Evolutionary conservation across 2,797 vertebrate species (phyloP).

Genomic region (Valencia hispanica): DNA sequence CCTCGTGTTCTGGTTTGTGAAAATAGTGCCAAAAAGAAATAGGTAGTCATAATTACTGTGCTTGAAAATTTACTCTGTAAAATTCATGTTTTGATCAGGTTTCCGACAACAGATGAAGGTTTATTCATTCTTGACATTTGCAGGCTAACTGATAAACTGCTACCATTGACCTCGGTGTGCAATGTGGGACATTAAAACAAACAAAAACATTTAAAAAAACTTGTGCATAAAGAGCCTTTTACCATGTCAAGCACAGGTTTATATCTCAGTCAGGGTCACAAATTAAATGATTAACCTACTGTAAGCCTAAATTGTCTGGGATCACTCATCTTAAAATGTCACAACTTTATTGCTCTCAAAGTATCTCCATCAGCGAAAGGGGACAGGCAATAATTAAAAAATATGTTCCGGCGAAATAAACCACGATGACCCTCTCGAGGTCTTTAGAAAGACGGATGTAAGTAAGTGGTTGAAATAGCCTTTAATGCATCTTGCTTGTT

Average conservation of each 20-base stretch:
- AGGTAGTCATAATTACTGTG: too few relatives aligned
- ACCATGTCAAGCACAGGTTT: constrained; percentile 29
- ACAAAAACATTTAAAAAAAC: constrained; percentile 29
- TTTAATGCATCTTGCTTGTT: constrained; percentile 15
- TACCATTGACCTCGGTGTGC: constrained; percentile 38
- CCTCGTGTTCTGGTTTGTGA: constrained; percentile 12
- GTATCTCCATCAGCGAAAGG: constrained; percentile 53
- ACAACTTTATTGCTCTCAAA: constrained; percentile 63
- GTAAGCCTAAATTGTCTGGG: constrained; percentile 57
- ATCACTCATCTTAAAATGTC: constrained; percentile 65
- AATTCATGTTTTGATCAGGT: not conserved
- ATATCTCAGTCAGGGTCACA: constrained; percentile 38
- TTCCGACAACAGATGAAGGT: not conserved
- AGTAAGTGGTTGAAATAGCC: constrained; percentile 14
- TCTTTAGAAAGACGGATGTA: constrained; percentile 22
- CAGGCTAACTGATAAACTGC: constrained; percentile 36
- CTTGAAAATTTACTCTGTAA: constrained; percentile 4
- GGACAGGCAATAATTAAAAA: constrained; percentile 65
- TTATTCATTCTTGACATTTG: constrained; percentile 52
- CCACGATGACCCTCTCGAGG: constrained; percentile 58
- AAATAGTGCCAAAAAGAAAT: not conserved
- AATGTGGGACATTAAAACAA: constrained; percentile 63
- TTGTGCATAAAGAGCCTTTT: constrained; percentile 46
- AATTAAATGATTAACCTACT: constrained; percentile 43
- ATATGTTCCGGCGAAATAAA: constrained; percentile 64